A percentile compares a stretch with the other conserved stretches of the same genome.
These are phyloP conservation scores for Chionodraco myersi DNA, from an alignment of 2,113 vertebrate species.

Conservation along the genomic window DNA sequence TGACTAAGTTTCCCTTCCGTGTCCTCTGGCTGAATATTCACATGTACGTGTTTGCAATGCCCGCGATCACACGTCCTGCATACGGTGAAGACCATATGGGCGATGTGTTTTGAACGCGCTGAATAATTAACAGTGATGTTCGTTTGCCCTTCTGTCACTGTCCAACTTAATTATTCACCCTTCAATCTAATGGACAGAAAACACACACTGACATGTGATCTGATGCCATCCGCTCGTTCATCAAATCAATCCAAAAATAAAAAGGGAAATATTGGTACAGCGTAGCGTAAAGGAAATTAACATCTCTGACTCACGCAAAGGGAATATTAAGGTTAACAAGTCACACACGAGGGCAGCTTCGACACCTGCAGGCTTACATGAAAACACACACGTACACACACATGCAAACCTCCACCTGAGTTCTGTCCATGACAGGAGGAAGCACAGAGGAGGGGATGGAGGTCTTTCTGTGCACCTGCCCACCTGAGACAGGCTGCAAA, in stretches of 20 bases:
- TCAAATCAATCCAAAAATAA: slow-evolving; percentile 24
- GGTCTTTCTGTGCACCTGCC: slow-evolving; percentile 65
- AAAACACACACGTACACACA: background rate
- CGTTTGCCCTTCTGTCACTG: slow-evolving; percentile 68
- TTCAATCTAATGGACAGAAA: slow-evolving; percentile 49
- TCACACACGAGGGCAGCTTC: slow-evolving; percentile 18
- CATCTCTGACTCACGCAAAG: slow-evolving; percentile 14
- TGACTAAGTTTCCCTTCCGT: slow-evolving; percentile 29
- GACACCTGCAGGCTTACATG: slow-evolving; percentile 31
- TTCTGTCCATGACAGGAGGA: slow-evolving; percentile 36
- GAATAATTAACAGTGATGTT: slow-evolving; percentile 77
- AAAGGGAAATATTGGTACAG: slow-evolving; percentile 22
- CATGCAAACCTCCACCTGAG: slow-evolving; percentile 8
- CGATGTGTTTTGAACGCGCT: slow-evolving; percentile 50
- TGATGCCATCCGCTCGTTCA: slow-evolving; percentile 15
- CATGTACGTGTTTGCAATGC: background rate
- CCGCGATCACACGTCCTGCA: slow-evolving; percentile 24
- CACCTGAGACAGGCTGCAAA: slow-evolving; percentile 68
- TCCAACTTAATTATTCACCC: slow-evolving; percentile 76
- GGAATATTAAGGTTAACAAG: slow-evolving; percentile 42
- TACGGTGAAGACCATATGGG: slow-evolving; percentile 60
- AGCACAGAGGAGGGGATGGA: slow-evolving; percentile 27
- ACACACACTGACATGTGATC: slow-evolving; percentile 11
- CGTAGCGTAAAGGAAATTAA: slow-evolving; percentile 2
- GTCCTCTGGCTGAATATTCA: slow-evolving; percentile 29